phyloP scores from a whole-genome alignment of 2,888 invertebrate genomes.

The Cyclophora punctaria region DNA sequence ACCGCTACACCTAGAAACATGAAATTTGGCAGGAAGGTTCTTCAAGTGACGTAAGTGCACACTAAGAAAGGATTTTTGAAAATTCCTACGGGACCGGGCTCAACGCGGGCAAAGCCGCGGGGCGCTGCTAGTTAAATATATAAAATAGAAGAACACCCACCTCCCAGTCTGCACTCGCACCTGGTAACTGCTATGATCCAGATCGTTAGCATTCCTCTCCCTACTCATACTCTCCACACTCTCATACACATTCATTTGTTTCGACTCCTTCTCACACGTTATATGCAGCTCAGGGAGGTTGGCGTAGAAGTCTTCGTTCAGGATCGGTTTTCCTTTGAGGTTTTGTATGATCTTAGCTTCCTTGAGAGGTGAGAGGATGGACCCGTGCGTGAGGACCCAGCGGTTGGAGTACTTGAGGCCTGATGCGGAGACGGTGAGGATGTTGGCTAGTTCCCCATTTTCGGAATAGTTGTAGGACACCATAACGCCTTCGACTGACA shows the following conservation, averaged over 20 bases:
- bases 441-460: constrained; percentile 58
- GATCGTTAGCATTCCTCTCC: constrained; percentile 37
- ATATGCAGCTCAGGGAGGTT: constrained; percentile 64
- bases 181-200: constrained; percentile 61
- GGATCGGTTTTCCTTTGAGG: constrained; percentile 51
- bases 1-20: too few species aligned
- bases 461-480: constrained; percentile 64
- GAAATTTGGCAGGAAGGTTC: too few species aligned
- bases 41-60: too few species aligned
- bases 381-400: constrained; percentile 73
- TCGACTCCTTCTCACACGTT: constrained; percentile 47
- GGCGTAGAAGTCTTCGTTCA: constrained; percentile 59
- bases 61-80: too few species aligned
- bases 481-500: constrained; percentile 68
- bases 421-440: constrained; percentile 66
- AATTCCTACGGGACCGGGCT: too few species aligned
- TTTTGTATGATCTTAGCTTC: constrained; percentile 54
- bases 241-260: constrained; percentile 38
- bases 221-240: constrained; percentile 50
- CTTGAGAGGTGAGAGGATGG: constrained; percentile 61
- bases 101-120: too few species aligned
- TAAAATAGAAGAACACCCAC: constrained; percentile 20
- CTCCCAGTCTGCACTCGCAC: constrained; percentile 59
- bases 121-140: too few species aligned
- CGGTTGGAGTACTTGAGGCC: constrained; percentile 69